Evolutionary conservation across 2,888 invertebrate species (phyloP).

Genomic region (Drosophila leonis): DNA sequence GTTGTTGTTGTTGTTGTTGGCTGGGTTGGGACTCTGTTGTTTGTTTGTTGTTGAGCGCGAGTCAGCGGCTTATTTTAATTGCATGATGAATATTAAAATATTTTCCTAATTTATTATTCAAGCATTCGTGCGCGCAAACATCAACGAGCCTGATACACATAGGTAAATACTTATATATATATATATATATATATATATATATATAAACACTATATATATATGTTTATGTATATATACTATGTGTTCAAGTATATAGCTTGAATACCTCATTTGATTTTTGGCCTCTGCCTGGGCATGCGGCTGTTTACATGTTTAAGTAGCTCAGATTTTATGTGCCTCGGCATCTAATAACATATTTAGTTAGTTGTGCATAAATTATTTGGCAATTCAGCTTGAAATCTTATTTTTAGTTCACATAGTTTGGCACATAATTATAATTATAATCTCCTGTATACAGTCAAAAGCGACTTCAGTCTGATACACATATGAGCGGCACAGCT

Average conservation of each 20-base stretch:
- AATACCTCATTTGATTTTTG: slow-evolving; percentile 40
- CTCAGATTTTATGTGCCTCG: slow-evolving; percentile 36
- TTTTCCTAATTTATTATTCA: slow-evolving; percentile 82
- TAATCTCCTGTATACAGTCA: slow-evolving; percentile 39
- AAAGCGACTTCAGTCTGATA: not conserved
- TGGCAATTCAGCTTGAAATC: slow-evolving; percentile 31
- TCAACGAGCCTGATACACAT: slow-evolving; percentile 43
- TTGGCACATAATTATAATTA: slow-evolving; percentile 58
- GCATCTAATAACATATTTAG: slow-evolving; percentile 63
- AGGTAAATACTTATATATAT: slow-evolving; percentile 30
- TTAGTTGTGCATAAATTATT: slow-evolving; percentile 68
- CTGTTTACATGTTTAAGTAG: slow-evolving; percentile 59
- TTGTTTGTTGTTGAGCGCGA: slow-evolving; percentile 41
- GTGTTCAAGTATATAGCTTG: slow-evolving; percentile 17
- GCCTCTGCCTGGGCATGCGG: slow-evolving; percentile 16
- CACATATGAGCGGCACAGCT: not conserved
- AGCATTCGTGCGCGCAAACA: slow-evolving; percentile 69
- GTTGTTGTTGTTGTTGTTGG: slow-evolving; percentile 32
- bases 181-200: slow-evolving; percentile 11
- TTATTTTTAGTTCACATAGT: slow-evolving; percentile 27
- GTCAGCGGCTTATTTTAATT: slow-evolving; percentile 79
- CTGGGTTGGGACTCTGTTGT: slow-evolving; percentile 16
- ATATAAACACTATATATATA: slow-evolving; percentile 1
- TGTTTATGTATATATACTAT: slow-evolving; percentile 1
- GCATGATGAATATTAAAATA: slow-evolving; percentile 84